A percentile compares a stretch with the other conserved stretches of the same genome.
These are phyloP conservation scores for Caenorhabditis japonica DNA, from an alignment of 2,888 invertebrate species.

Conservation along the genomic window DNA sequence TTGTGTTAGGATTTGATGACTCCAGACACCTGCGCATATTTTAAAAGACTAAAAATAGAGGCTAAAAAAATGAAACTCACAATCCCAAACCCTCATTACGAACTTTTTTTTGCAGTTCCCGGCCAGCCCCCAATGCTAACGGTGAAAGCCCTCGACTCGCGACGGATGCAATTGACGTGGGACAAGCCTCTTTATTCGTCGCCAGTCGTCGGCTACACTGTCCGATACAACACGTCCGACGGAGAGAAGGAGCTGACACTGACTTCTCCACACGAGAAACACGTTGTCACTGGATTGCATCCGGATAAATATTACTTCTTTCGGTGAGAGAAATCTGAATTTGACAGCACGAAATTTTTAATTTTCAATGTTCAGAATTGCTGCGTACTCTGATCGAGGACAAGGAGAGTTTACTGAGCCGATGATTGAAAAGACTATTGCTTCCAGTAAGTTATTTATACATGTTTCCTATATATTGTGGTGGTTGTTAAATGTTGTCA, in stretches of 20 bases:
- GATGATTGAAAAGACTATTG: conserved; percentile 91
- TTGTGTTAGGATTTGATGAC: no score
- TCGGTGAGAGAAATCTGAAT: conserved; percentile 55
- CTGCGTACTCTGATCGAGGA: conserved; percentile 91
- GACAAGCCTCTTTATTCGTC: conserved; percentile 82
- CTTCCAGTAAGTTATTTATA: conserved; percentile 54
- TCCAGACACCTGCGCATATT: no score
- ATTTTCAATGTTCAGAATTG: conserved; percentile 88
- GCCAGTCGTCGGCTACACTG: conserved; percentile 83
- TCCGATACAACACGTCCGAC: conserved; percentile 87
- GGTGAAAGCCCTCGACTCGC: conserved; percentile 89
- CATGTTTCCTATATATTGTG: conserved; percentile 2
- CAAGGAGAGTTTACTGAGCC: conserved; percentile 96
- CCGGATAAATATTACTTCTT: conserved; percentile 97
- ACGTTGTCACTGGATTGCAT: conserved; percentile 88
- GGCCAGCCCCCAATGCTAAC: conserved; percentile 93
- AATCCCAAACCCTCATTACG: no score
- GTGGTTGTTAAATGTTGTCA: conserved; percentile 24
- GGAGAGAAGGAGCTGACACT: conserved; percentile 66
- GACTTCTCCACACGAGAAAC: conserved; percentile 67
- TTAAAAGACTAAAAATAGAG: no score
- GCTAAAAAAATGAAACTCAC: no score
- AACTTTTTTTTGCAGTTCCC: conserved; percentile 84
- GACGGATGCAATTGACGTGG: conserved; percentile 92
- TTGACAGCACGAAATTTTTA: background rate